A percentile compares a stretch with the other conserved stretches of the same genome.
phyloP scores from a whole-genome alignment of 2,113 vertebrate genomes.

The Periophthalmodon schlosseri region DNA sequence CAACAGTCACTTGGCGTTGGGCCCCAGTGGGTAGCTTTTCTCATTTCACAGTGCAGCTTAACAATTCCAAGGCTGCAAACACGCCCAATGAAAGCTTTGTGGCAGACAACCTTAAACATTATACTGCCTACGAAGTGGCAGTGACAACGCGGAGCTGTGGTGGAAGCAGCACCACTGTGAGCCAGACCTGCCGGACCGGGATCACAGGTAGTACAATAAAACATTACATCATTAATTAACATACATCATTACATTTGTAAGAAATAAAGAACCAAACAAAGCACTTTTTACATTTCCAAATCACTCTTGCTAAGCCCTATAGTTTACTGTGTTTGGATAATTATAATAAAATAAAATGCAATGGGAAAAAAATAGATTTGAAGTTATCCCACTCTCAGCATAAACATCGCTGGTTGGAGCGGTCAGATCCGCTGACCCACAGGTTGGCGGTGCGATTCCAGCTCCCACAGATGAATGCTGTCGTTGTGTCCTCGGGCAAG shows the following conservation, averaged over 20 bases:
- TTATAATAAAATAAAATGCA: too few relatives aligned
- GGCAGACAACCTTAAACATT: slow-evolving; percentile 58
- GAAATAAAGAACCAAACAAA: not conserved
- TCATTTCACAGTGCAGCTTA: slow-evolving; percentile 56
- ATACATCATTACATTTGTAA: not conserved
- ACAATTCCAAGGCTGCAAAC: accelerated
- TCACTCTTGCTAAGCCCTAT: not conserved
- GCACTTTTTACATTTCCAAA: not conserved
- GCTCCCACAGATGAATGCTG: too few relatives aligned
- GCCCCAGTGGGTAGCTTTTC: slow-evolving; percentile 65
- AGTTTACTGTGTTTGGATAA: too few relatives aligned
- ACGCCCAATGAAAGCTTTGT: accelerated
- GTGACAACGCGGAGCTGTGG: slow-evolving; percentile 75
- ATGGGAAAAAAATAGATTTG: too few relatives aligned
- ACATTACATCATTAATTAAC: too few relatives aligned
- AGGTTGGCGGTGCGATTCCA: too few relatives aligned
- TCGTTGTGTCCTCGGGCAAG: too few relatives aligned
- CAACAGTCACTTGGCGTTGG: slow-evolving; percentile 79
- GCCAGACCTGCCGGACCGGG: slow-evolving; percentile 65
- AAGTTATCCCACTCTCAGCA: too few relatives aligned
- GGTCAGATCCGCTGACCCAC: too few relatives aligned
- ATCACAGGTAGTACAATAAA: slow-evolving; percentile 79
- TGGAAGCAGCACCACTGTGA: slow-evolving; percentile 42
- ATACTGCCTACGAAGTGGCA: slow-evolving; percentile 71
- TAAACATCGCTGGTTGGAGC: too few relatives aligned